Evolutionary conservation across 1,140 invertebrate genomes (phyloP), one percentile per base, ranked within the genome.

Genomic region (Spodoptera litura): DNA sequence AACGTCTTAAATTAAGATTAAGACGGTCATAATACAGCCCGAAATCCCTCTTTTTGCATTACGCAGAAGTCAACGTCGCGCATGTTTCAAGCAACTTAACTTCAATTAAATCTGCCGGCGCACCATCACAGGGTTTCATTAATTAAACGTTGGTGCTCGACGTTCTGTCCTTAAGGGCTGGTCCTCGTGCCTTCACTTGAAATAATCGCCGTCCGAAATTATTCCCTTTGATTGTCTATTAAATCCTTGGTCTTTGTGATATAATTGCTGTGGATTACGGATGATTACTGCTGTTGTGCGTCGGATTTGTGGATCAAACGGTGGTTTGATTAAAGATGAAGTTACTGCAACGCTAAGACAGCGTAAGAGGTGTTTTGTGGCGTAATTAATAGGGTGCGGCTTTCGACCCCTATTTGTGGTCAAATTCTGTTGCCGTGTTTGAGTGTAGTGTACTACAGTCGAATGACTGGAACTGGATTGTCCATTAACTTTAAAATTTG

Each of bases 161-260:
- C 85, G 74, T 76, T 72, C 62, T 68, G 75, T 81, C 81, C 77
- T 81, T 77, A 81, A 77, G 52, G 62, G 81, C 80, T 35, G 51
- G 27, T 77, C 77, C 75, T 81, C 61, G 74, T 83, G 84, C 56
- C 52, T 74, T 78, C 81, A 78, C 85, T 90, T 72, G 70, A 87
- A 81, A 88, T 88, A 89, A 90, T 88, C 87, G 87, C 83, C 79
- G 87, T 72, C 81, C 83, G 85, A 87, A 87, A 87, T 87, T 88
- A 85, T 85, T 81, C 84, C 81, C 82, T 87, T 85, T 85, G 83
- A 85, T 86, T 88, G 84, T 88, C 85, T 88, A 86, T 85, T 82
- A 85, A 85, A 86, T 85, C 77, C 27, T 79, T 81, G 75, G 78
- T 61, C 83, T 85, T 80, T 85, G 70, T 72, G 77, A 79, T 83